Percentiles rank a stretch among this genome's conserved stretches.
phyloP scores from a whole-genome alignment of 2,797 vertebrate species.

The Lepus oiostolus region DNA sequence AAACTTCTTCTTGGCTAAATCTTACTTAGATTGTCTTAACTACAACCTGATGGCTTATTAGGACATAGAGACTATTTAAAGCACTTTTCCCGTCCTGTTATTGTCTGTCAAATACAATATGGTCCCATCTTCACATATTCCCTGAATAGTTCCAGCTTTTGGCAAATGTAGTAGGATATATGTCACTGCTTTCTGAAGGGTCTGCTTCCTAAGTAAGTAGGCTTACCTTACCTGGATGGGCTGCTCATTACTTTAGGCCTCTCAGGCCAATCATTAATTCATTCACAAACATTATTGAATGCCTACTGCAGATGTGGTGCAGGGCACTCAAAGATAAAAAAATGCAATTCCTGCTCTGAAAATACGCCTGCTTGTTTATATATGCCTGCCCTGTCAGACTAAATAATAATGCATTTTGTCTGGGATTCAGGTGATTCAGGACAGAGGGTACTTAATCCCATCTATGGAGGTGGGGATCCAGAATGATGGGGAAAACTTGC shows the following conservation, averaged over 20 bases:
- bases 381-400: background rate
- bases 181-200: background rate
- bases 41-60: background rate
- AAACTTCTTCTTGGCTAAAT: background rate
- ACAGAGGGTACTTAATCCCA: background rate
- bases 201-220: background rate
- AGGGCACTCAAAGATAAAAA: background rate
- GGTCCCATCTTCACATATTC: background rate
- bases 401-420: background rate
- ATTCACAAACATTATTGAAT: background rate
- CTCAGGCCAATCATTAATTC: background rate
- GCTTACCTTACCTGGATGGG: background rate
- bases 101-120: background rate
- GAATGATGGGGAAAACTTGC: background rate
- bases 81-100: background rate
- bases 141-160: background rate
- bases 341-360: background rate
- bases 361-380: background rate
- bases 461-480: background rate
- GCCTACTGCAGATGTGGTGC: background rate
- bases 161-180: background rate
- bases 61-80: background rate
- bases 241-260: background rate
- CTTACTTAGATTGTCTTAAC: background rate
- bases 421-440: background rate